Evolutionary conservation across 2,113 vertebrate genomes (phyloP).

Genomic region (Paraplagusia blochii): DNA sequence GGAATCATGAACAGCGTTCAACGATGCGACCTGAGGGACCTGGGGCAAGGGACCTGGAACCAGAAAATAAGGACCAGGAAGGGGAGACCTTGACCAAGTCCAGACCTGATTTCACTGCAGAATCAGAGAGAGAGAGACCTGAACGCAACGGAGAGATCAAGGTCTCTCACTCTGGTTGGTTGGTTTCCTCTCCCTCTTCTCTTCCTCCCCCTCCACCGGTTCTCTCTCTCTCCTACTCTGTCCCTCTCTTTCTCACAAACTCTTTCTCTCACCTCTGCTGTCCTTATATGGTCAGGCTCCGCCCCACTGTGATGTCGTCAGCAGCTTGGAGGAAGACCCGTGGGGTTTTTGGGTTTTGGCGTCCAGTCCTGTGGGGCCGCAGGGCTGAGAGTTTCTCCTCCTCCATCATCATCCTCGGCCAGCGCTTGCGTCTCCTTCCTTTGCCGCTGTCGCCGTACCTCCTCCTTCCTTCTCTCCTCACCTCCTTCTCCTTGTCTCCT

Average conservation of each 20-base stretch:
- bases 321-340: constrained; percentile 57
- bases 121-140: neutral
- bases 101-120: neutral
- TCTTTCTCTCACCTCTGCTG: constrained; percentile 3
- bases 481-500: constrained; percentile 18
- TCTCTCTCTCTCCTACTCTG: neutral
- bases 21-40: too few relatives aligned
- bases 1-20: too few relatives aligned
- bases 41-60: too few relatives aligned
- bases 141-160: constrained; percentile 12
- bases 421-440: too few relatives aligned
- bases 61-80: neutral
- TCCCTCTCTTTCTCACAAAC: constrained; percentile 1
- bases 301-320: constrained; percentile 46
- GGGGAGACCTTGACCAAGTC: constrained; percentile 2
- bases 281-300: constrained; percentile 42
- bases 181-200: constrained; percentile 7
- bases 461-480: constrained; percentile 8
- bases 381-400: constrained; percentile 65
- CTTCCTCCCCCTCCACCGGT: neutral
- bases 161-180: constrained; percentile 29
- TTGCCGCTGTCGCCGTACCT: neutral
- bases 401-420: constrained; percentile 41
- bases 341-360: constrained; percentile 67
- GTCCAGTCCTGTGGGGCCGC: constrained; percentile 70